These are phyloP conservation scores for Parascotia fuliginaria DNA, from an alignment of 2,888 invertebrate genomes.

Conservation along the genomic window DNA sequence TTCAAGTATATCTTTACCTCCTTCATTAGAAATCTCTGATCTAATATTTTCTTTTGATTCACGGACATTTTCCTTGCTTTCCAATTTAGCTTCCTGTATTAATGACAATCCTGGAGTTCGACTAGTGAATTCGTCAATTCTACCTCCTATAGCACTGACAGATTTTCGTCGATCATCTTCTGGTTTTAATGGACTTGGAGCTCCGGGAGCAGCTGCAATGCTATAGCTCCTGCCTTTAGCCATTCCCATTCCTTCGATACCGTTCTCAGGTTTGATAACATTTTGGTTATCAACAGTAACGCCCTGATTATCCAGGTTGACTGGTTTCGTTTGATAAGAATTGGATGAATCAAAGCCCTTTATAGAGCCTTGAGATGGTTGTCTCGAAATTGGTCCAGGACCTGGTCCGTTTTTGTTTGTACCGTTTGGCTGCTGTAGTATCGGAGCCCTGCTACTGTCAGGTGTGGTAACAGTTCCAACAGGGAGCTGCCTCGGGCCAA, in stretches of 20 bases:
- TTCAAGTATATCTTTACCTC: slow-evolving; percentile 59
- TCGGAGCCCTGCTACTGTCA: slow-evolving; percentile 61
- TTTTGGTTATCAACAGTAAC: slow-evolving; percentile 63
- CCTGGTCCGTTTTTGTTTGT: slow-evolving; percentile 58
- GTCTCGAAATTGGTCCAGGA: slow-evolving; percentile 63
- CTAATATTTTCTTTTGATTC: slow-evolving; percentile 75
- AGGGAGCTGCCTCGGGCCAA: slow-evolving; percentile 79
- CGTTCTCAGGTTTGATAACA: slow-evolving; percentile 68
- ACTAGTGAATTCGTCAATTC: slow-evolving; percentile 68
- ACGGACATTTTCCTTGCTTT: slow-evolving; percentile 74
- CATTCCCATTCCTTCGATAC: slow-evolving; percentile 70
- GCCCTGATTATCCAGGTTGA: slow-evolving; percentile 79
- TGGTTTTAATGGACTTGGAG: slow-evolving; percentile 73
- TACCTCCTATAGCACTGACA: slow-evolving; percentile 77
- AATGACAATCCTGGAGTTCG: slow-evolving; percentile 75
- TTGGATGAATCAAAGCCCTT: slow-evolving; percentile 69
- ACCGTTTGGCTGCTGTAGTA: slow-evolving; percentile 62
- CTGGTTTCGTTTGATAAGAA: slow-evolving; percentile 67
- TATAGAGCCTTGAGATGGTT: slow-evolving; percentile 74
- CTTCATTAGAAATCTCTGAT: slow-evolving; percentile 68
- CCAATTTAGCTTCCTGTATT: slow-evolving; percentile 78
- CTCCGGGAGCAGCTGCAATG: slow-evolving; percentile 80
- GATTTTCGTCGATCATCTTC: slow-evolving; percentile 84
- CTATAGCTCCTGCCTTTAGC: slow-evolving; percentile 84
- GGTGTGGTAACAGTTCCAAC: slow-evolving; percentile 66